A percentile compares a stretch with the other conserved stretches of the same genome.
These are phyloP conservation scores for Schizopygopsis pylzovi DNA, from an alignment of 2,797 vertebrate species.

Conservation along the genomic window DNA sequence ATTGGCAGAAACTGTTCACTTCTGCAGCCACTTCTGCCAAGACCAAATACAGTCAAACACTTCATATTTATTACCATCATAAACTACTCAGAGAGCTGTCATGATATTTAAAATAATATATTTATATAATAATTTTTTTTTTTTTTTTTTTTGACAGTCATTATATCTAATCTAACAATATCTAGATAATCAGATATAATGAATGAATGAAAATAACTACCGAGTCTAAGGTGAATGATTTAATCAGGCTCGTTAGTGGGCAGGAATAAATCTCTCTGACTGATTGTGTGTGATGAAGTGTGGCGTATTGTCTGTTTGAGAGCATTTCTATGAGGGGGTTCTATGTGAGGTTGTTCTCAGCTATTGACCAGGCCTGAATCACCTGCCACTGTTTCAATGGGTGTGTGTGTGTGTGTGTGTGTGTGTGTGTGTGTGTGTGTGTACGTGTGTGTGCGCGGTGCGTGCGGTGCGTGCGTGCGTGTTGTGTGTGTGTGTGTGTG, in stretches of 20 bases:
- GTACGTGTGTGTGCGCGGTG: no score
- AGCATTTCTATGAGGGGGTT: constrained; percentile 1
- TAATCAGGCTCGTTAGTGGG: neutral
- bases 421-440: no score
- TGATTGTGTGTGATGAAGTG: constrained; percentile 21
- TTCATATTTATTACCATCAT: neutral
- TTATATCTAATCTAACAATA: neutral
- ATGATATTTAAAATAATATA: no score
- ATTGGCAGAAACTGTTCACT: no score
- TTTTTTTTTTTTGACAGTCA: neutral
- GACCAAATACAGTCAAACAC: no score
- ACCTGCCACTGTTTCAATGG: no score
- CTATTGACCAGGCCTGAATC: no score
- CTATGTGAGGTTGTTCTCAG: no score
- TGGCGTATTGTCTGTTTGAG: constrained; percentile 49
- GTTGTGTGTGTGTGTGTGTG: no score
- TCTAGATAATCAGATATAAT: neutral
- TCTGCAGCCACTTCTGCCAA: no score
- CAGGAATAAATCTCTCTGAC: neutral
- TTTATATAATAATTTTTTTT: no score
- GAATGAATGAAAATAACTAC: neutral
- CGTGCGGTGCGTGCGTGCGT: no score
- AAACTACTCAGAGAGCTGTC: neutral
- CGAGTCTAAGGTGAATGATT: neutral
- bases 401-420: constrained; percentile 55